Base-by-base conservation (phyloP, 2,888 invertebrate genomes). In the Tortrix viridana region DNA sequence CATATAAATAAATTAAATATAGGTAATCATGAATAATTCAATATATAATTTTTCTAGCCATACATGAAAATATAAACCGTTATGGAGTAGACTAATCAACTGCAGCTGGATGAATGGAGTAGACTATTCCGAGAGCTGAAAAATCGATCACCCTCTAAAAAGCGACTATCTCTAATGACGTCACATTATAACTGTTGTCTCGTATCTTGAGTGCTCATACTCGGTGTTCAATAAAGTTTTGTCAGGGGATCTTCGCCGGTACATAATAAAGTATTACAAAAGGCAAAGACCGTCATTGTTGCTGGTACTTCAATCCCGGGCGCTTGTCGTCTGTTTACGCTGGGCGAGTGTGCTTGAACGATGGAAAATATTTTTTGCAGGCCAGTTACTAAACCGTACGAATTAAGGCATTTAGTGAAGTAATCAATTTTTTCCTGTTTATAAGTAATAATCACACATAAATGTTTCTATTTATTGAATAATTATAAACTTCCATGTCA, bases 231-330 rank as follows among this genome's bases (percentile, higher is more conserved):
- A 91, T 91, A 91, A 91, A 89, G 89, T 92, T 90, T 91, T 91
- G 89, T 89, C 89, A 86, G 82, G 87, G 89, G 89, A 90, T 91
- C 88, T 89, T 86, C 83, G 86, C 86, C 82, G 84, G 85, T 90
- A 91, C 91, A 89, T 91, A 90, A 92, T 92, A 91, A 91, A 91
- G 90, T 91, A 91, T 91, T 89, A 90, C 91, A 91, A 91, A 89
- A 91, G 91, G 88, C 90, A 90, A 89, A 91, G 91, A 90, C 89
- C 89, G 87, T 89, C 91, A 91, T 91, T 92, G 92, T 92, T 90
- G 88, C 85, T 84, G 89, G 89, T 87, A 88, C 90, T 90, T 87
- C 89, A 90, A 89, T 89, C 88, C 86, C 83, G 80, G 77, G 81
- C 81, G 82, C 76, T 71, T 75, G 66, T 70, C 79, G 75, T 67